These are phyloP conservation scores for Reinhardtius hippoglossoides DNA, from an alignment of 2,113 vertebrate species.

Conservation along the genomic window DNA sequence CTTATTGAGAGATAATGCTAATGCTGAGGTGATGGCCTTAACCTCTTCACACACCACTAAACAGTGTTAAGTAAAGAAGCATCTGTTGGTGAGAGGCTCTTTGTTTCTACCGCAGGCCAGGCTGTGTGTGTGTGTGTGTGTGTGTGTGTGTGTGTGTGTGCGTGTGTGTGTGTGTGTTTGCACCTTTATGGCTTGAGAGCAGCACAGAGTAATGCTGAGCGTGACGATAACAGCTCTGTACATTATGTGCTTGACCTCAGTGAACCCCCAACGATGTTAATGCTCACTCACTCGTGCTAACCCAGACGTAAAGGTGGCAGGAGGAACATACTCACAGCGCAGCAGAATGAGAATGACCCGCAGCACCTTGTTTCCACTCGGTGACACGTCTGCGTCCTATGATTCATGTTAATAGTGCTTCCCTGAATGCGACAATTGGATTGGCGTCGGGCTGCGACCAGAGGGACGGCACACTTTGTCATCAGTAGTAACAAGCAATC, in stretches of 20 bases:
- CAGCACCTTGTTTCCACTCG: background rate
- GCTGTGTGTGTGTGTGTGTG: background rate
- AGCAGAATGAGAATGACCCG: background rate
- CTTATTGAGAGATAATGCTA: background rate
- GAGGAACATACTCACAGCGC: background rate
- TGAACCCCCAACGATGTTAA: conserved; percentile 81
- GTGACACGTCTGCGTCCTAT: background rate
- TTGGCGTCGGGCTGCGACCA: background rate
- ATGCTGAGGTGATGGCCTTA: conserved; percentile 22
- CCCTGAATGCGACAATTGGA: background rate
- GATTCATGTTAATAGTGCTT: background rate
- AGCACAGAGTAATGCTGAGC: conserved; percentile 91
- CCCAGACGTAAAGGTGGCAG: background rate
- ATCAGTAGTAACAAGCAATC: background rate
- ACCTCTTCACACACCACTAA: conserved; percentile 1
- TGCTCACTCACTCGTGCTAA: conserved; percentile 66
- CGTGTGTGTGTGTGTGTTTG: conserved; percentile 9
- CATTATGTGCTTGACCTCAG: conserved; percentile 96
- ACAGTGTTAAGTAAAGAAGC: conserved; percentile 10
- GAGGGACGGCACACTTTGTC: background rate
- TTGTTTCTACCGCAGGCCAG: conserved; percentile 41
- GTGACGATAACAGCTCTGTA: conserved; percentile 93
- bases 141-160: conserved; percentile 11
- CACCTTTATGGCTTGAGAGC: conserved; percentile 87
- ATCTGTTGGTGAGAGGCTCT: conserved; percentile 30